Conservation (phyloP, 2,797 vertebrate species). For the Borostomias antarcticus region DNA sequence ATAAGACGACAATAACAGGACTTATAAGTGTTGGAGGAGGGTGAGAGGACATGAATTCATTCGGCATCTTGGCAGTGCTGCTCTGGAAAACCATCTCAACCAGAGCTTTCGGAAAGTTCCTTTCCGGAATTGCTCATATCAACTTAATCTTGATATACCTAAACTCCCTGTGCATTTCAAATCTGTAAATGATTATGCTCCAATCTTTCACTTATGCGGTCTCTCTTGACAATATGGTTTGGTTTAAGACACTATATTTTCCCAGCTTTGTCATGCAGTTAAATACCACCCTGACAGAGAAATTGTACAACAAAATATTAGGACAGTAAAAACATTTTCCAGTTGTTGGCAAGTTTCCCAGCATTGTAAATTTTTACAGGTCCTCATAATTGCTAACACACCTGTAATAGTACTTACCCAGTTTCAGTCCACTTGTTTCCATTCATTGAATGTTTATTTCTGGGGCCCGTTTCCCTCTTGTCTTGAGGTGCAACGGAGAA, state of each 20-base stretch:
- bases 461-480: slow-evolving; percentile 57
- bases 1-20: slow-evolving; percentile 34
- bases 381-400: slow-evolving; percentile 81
- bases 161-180: background rate
- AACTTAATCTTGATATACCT: background rate
- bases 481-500: slow-evolving; percentile 38
- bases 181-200: background rate
- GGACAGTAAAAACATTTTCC: slow-evolving; percentile 69
- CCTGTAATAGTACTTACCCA: slow-evolving; percentile 65
- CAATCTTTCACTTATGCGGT: background rate
- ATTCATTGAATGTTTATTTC: slow-evolving; percentile 68
- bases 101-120: background rate
- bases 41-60: no score
- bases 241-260: slow-evolving; percentile 18
- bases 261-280: slow-evolving; percentile 41
- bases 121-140: background rate
- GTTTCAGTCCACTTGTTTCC: slow-evolving; percentile 61
- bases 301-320: slow-evolving; percentile 58
- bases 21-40: slow-evolving; percentile 28
- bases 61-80: slow-evolving; percentile 5
- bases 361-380: slow-evolving; percentile 74
- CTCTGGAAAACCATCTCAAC: slow-evolving; percentile 6
- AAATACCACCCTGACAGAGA: slow-evolving; percentile 51
- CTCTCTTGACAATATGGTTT: slow-evolving; percentile 42
- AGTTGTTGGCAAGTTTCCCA: slow-evolving; percentile 65